These are phyloP conservation scores for Syndactyla subalaris DNA, from an alignment of 2,797 vertebrate genomes.

Conservation along the genomic window DNA sequence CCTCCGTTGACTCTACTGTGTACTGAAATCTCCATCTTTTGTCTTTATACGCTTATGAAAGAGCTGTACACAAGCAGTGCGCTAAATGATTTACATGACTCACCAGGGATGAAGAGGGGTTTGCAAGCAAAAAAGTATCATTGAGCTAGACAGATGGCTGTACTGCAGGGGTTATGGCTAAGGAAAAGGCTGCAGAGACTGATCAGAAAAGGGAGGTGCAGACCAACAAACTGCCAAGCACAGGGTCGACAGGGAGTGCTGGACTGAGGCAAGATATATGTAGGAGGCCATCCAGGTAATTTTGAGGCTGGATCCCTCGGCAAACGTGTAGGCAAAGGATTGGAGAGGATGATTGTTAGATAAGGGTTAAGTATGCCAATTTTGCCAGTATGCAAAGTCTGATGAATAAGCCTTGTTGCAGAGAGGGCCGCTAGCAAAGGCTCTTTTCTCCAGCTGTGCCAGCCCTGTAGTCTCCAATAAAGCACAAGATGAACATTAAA, in stretches of 20 bases:
- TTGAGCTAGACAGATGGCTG: constrained; percentile 16
- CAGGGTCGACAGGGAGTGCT: not conserved
- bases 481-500: not conserved
- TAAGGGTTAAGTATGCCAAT: not conserved
- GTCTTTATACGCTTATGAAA: not conserved
- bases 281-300: not conserved
- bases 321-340: not conserved
- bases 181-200: not conserved
- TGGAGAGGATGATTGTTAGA: not conserved
- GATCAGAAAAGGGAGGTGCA: not conserved
- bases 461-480: not conserved
- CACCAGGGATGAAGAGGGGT: constrained; percentile 40
- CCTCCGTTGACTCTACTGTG: not conserved
- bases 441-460: not conserved
- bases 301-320: not conserved
- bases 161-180: constrained; percentile 37
- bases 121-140: constrained; percentile 20
- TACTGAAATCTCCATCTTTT: not conserved
- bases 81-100: constrained; percentile 44
- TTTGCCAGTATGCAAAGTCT: not conserved
- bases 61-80: not conserved
- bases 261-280: not conserved
- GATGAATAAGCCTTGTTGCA: not conserved
- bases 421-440: not conserved
- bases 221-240: not conserved